Conservation (phyloP, 2,888 invertebrate species). For the Zygogramma bicolorata region DNA sequence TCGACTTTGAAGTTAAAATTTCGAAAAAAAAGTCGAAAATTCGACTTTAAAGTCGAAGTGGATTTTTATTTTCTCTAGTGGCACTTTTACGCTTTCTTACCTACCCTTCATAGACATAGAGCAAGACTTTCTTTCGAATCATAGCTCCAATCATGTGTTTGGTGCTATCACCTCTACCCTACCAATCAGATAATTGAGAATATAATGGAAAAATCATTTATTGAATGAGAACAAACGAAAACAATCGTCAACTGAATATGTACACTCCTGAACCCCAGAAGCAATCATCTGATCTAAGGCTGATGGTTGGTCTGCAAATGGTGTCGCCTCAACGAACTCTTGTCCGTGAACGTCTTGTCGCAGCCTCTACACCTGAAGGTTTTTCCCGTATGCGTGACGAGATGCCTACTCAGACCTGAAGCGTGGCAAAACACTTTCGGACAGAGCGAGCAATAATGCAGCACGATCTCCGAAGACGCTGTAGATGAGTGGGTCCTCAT, state of each 20-base stretch:
- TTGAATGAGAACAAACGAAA: background rate
- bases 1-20: too few species aligned
- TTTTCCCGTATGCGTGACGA: conserved; percentile 75
- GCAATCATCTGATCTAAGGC: background rate
- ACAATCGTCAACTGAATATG: background rate
- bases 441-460: conserved; percentile 77
- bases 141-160: too few species aligned
- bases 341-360: conserved; percentile 77
- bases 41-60: too few species aligned
- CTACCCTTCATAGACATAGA: too few species aligned
- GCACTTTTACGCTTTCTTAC: too few species aligned
- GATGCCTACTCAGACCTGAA: conserved; percentile 78
- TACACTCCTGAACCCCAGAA: background rate
- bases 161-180: too few species aligned
- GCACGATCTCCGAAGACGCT: conserved; percentile 70
- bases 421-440: conserved; percentile 73
- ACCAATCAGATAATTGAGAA: too few species aligned
- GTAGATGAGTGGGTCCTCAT: conserved; percentile 72
- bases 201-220: too few species aligned
- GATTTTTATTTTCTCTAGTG: too few species aligned
- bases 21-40: too few species aligned
- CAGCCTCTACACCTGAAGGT: conserved; percentile 76
- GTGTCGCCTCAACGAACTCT: conserved; percentile 79
- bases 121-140: too few species aligned
- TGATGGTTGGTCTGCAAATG: conserved; percentile 63